Evolutionary conservation across 2,113 vertebrate species (phyloP).

Genomic region (Helogale parvula): DNA sequence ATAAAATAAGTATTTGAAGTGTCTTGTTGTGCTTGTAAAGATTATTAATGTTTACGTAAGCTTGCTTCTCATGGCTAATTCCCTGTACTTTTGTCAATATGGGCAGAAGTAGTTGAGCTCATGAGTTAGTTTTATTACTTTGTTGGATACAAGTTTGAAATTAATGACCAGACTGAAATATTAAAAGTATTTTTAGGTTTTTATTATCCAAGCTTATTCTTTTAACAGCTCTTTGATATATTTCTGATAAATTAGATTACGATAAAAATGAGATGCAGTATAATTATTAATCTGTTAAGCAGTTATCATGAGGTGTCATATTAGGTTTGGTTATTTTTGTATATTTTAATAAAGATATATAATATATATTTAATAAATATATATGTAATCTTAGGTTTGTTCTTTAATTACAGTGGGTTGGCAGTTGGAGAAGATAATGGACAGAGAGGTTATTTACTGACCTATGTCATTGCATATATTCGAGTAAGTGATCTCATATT

Average conservation of each 20-base stretch:
- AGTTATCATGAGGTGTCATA: conserved; percentile 12
- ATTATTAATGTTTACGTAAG: background rate
- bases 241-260: conserved; percentile 39
- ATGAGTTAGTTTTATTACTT: conserved; percentile 41
- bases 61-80: conserved; percentile 16
- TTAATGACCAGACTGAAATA: conserved; percentile 52
- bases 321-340: conserved; percentile 14
- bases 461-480: conserved; percentile 98
- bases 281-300: conserved; percentile 48
- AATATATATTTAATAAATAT: conserved; percentile 56
- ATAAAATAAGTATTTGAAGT: conserved; percentile 41
- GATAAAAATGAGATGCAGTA: conserved; percentile 34
- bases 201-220: conserved; percentile 25
- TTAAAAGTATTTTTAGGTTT: conserved; percentile 38
- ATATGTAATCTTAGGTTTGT: conserved; percentile 84
- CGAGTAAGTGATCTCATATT: conserved; percentile 90
- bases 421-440: conserved; percentile 99
- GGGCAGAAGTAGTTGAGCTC: background rate
- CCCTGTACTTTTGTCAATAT: conserved; percentile 23
- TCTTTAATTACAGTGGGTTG: conserved; percentile 93
- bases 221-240: conserved; percentile 24
- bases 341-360: conserved; percentile 52
- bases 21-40: conserved; percentile 8
- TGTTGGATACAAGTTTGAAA: conserved; percentile 39
- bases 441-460: conserved; percentile 99